Evolutionary conservation across 2,888 invertebrate species (phyloP), one percentile per base, ranked within the genome.

Genomic region (Colletes collaris): DNA sequence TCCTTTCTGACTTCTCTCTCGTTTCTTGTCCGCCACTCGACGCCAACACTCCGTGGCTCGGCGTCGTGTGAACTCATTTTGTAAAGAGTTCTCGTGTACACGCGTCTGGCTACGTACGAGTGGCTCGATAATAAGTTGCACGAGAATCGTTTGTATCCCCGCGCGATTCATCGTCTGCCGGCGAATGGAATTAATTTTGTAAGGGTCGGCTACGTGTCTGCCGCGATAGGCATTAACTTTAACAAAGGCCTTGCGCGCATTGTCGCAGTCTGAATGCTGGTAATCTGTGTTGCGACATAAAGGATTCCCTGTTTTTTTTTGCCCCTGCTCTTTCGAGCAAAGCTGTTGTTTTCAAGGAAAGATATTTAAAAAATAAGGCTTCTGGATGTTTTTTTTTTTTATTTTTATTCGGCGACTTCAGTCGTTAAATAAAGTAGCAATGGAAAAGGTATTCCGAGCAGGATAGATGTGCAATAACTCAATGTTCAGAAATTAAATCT

Each of bases 11-110:
- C 81, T 80, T 76, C 72, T 62, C 62, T 46, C 63, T 50, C 67
- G 69, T 76, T 70, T 62, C 70, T 64, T 62, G 66, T 70, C 67
- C 64, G 58, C 70, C 81, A 58, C 77, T 78, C 80, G 73, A 73
- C 78, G 82, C 76, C 67, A 63, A 76, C 68, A 44, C 70, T 77
- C 35, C 77, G 40, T 49, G 49, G 60, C 62, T 40, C 75, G 37
- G 52, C 50, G 40, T 76, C 84, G 73, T 82, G 85, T 70, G 83
- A 83, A 82, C 73, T 74, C 80, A 78, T 85, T 86, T 86, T 59
- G 70, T 44, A 68, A 84, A 84, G 79, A 60, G 77, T 84, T 85
- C 74, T 84, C 84, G 69, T 65, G 56, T 62, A 60, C 73, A 64
- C 56, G 70, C 71, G 78, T 63, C 58, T 65, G 49, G 56, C 50